These are phyloP conservation scores for Xylota segnis DNA, from an alignment of 2,888 invertebrate genomes.

Conservation along the genomic window DNA sequence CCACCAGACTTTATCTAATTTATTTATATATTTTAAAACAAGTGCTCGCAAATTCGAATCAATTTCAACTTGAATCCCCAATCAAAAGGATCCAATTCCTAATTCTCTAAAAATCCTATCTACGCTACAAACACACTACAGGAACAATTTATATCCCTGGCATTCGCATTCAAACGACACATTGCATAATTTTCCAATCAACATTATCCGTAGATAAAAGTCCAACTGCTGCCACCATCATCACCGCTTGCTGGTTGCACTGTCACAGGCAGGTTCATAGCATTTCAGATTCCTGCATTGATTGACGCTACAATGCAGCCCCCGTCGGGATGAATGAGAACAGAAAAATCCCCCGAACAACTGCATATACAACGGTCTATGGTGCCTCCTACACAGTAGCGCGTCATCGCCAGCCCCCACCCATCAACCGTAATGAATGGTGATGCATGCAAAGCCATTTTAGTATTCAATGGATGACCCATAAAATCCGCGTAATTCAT, in stretches of 20 bases:
- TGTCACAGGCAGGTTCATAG: conserved; percentile 60
- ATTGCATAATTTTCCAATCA: conserved; percentile 77
- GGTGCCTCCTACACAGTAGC: conserved; percentile 3
- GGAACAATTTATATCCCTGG: conserved; percentile 66
- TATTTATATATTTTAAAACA: conserved; percentile 48
- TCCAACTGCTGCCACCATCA: conserved; percentile 53
- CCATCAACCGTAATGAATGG: conserved; percentile 76
- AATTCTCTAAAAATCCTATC: conserved; percentile 56
- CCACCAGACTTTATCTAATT: conserved; percentile 15
- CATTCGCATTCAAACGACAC: conserved; percentile 67
- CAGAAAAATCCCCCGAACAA: conserved; percentile 31
- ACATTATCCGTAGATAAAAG: conserved; percentile 76
- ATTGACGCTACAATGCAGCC: conserved; percentile 59
- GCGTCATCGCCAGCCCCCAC: conserved; percentile 60
- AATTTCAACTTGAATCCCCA: conserved; percentile 67
- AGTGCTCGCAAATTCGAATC: conserved; percentile 56
- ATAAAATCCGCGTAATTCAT: conserved; percentile 77
- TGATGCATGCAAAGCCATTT: conserved; percentile 76
- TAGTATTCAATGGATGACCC: conserved; percentile 76
- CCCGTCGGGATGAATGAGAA: conserved; percentile 21
- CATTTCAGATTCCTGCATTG: conserved; percentile 69
- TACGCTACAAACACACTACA: conserved; percentile 16
- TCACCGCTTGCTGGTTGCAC: conserved; percentile 15
- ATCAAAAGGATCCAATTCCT: conserved; percentile 65
- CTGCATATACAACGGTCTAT: conserved; percentile 26